These are phyloP conservation scores for Stigmatopora nigra DNA, from an alignment of 2,113 vertebrate species.

Conservation along the genomic window DNA sequence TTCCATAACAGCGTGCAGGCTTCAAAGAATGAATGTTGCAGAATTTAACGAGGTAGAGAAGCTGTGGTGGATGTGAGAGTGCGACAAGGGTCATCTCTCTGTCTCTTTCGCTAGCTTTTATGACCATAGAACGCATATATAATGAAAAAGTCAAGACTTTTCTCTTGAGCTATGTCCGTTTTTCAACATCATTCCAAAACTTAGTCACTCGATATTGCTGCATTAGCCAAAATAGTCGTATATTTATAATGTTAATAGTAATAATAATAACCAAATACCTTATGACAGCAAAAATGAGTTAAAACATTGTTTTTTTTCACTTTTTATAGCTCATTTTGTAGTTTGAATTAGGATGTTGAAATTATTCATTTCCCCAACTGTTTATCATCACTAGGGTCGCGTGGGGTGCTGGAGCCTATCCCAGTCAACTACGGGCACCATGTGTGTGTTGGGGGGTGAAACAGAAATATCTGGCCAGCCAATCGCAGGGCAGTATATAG, in stretches of 20 bases:
- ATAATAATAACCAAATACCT: no score
- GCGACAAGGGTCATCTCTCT: slow-evolving; percentile 3
- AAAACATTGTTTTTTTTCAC: no score
- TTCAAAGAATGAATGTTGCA: neutral
- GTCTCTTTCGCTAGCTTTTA: neutral
- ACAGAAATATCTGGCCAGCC: no score
- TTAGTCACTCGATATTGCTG: neutral
- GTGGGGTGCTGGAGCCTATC: no score
- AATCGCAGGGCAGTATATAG: no score
- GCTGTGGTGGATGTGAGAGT: neutral
- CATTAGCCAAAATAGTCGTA: neutral
- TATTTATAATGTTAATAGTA: neutral
- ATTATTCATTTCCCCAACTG: no score
- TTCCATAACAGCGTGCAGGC: neutral
- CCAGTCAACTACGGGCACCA: no score
- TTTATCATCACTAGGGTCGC: no score
- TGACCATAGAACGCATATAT: neutral
- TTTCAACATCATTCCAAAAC: neutral
- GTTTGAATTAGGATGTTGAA: no score
- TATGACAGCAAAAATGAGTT: no score
- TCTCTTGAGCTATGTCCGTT: neutral
- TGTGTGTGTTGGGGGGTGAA: no score
- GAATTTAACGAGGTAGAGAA: slow-evolving; percentile 4
- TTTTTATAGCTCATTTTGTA: no score
- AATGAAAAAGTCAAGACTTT: neutral